Evolutionary conservation across 1,140 invertebrate genomes (phyloP), one percentile per base, ranked within the genome.

Genomic region (Dreissena rostriformis): DNA sequence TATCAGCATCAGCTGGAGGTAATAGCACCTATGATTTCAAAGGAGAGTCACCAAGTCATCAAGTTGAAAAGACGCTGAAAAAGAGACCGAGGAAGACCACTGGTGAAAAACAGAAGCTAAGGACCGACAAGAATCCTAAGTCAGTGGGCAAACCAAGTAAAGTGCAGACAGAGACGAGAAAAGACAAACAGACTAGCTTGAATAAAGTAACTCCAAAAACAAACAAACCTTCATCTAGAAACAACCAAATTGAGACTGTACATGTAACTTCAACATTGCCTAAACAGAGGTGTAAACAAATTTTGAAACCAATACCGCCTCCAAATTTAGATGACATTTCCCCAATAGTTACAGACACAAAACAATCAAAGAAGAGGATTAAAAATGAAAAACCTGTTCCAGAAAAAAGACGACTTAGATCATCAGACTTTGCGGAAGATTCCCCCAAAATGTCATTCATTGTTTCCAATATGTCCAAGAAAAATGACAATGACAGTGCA

Each of bases 261-360:
- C n/a, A n/a, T n/a, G n/a, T 49, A 52, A 53, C 49, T 10, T 67
- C 66, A 53, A 39, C 8, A 22, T 26, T 29, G 17, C 26, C 2
- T 52, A 77, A 39, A 7, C 19, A 67, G 14, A 77, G 55, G 39
- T 51, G 75, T 53, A n/a, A 61, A 1, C 0, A 65, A 63, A 22
- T 61, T 11, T 14, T 66, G 19, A 77, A 67, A 67, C 66, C 77
- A 10, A 70, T 70, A 57, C 67, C 77, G 19, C 65, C 51, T 29
- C 52, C 65, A 29, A 79, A 57, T 70, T 24, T 79, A n/a, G 77
- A 79, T 79, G 67, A 79, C 55, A 79, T 79, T 49, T 79, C 77
- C n/a, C 77, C 77, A 29, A 68, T 79, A 19, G 7, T 61, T 1
- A 52, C 51, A 39, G 67, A 67, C 15, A 28, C 65, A 57, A 70